Conservation (phyloP, 2,797 vertebrate species). For the Argyrosomus regius region DNA sequence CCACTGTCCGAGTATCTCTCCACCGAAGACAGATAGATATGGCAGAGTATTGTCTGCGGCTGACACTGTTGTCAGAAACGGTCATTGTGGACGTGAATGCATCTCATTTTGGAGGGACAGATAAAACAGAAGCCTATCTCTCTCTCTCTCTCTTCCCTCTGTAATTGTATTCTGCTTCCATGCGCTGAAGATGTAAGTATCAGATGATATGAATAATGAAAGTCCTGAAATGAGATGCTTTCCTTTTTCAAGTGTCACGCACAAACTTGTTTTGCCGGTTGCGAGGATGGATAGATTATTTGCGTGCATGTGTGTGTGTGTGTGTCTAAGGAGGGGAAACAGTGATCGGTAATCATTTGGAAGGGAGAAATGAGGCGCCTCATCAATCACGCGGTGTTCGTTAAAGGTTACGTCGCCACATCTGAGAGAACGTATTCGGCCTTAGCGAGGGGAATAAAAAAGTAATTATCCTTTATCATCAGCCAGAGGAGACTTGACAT, state of each 20-base stretch:
- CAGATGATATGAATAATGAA: slow-evolving; percentile 78
- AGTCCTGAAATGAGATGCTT: slow-evolving; percentile 61
- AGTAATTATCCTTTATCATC: slow-evolving; percentile 89
- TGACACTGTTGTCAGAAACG: slow-evolving; percentile 69
- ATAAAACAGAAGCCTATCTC: slow-evolving; percentile 58
- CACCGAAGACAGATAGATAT: slow-evolving; percentile 67
- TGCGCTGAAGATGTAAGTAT: slow-evolving; percentile 66
- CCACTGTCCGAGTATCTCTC: slow-evolving; percentile 63
- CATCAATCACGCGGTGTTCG: slow-evolving; percentile 85
- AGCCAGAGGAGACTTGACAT: slow-evolving; percentile 84
- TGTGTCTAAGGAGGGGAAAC: slow-evolving; percentile 52
- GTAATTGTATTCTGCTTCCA: slow-evolving; percentile 70
- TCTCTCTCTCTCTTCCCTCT: slow-evolving; percentile 31
- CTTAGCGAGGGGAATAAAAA: slow-evolving; percentile 82
- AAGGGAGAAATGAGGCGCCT: slow-evolving; percentile 77
- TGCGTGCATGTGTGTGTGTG: slow-evolving; percentile 48
- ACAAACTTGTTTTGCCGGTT: slow-evolving; percentile 59
- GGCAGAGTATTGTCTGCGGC: slow-evolving; percentile 58
- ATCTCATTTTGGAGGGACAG: slow-evolving; percentile 58
- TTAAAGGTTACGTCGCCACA: slow-evolving; percentile 86
- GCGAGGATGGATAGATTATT: slow-evolving; percentile 57
- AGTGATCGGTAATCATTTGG: slow-evolving; percentile 85
- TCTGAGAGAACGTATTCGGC: slow-evolving; percentile 79
- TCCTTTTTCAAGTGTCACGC: slow-evolving; percentile 51
- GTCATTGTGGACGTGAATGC: slow-evolving; percentile 61